phyloP scores from a whole-genome alignment of 1,140 invertebrate genomes.

The Drosophila pectinifera region DNA sequence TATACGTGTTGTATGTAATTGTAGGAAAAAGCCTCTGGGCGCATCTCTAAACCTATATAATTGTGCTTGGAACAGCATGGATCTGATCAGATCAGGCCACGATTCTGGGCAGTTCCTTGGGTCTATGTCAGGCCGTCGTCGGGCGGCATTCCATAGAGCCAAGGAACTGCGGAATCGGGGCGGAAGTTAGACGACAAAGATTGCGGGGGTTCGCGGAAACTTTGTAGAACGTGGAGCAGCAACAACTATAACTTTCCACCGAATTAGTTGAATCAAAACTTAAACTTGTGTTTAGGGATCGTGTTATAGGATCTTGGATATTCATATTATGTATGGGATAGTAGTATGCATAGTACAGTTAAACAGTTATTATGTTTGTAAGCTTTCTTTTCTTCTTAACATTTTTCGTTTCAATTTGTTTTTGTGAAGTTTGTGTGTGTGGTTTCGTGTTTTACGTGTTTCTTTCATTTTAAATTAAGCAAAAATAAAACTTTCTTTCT shows the following conservation, averaged over 20 bases:
- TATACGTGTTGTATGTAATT: constrained; percentile 66
- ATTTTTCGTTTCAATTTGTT: constrained; percentile 43
- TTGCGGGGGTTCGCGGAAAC: constrained; percentile 24
- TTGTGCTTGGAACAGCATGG: constrained; percentile 73
- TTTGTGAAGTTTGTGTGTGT: constrained; percentile 15
- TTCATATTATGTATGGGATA: constrained; percentile 66
- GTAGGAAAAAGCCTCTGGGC: constrained; percentile 80
- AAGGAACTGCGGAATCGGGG: constrained; percentile 44
- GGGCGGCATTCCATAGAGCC: constrained; percentile 57
- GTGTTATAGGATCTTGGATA: constrained; percentile 34
- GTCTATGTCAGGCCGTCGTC: constrained; percentile 56
- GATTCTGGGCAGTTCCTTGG: constrained; percentile 48
- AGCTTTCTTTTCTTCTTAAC: constrained; percentile 50
- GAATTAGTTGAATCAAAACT: constrained; percentile 59
- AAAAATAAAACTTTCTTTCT: constrained; percentile 75
- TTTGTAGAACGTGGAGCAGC: constrained; percentile 45
- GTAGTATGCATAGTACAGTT: constrained; percentile 77
- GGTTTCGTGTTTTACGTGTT: constrained; percentile 33
- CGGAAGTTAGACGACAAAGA: constrained; percentile 22
- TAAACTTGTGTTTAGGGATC: constrained; percentile 49
- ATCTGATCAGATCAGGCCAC: constrained; percentile 28
- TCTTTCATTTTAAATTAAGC: constrained; percentile 73
- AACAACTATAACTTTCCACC: constrained; percentile 7
- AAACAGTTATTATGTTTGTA: constrained; percentile 71
- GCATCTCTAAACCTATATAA: constrained; percentile 76